Conservation (phyloP, 1,140 invertebrate genomes). For the Neodiprion pinetum region DNA sequence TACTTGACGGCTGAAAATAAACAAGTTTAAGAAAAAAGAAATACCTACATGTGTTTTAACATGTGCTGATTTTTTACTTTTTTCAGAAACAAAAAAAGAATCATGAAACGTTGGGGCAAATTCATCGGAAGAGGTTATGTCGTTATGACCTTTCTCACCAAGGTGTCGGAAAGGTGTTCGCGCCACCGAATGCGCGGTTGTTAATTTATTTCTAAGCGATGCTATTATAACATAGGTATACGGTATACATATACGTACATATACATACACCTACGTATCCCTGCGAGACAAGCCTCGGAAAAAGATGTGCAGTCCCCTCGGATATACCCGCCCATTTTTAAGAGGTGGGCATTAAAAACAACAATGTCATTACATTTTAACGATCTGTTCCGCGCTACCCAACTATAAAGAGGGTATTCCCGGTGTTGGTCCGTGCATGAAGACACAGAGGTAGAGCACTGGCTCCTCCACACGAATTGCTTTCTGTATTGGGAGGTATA, state of each 20-base stretch:
- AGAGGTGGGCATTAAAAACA: conserved; percentile 52
- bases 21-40: too few species aligned
- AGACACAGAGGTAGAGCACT: neutral
- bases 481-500: conserved; percentile 23
- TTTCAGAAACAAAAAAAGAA: neutral
- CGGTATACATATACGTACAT: conserved; percentile 4
- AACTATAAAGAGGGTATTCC: conserved; percentile 36
- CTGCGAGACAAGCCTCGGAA: conserved; percentile 31
- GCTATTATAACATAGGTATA: neutral
- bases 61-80: too few species aligned
- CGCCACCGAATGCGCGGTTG: neutral
- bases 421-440: conserved; percentile 32
- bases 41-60: too few species aligned
- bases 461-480: conserved; percentile 18
- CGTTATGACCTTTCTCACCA: conserved; percentile 1
- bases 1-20: too few species aligned
- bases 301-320: conserved; percentile 22
- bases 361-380: conserved; percentile 56
- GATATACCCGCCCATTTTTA: conserved; percentile 34
- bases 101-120: neutral
- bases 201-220: conserved; percentile 8
- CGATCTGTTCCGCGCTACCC: conserved; percentile 49
- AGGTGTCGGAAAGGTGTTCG: neutral
- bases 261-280: conserved; percentile 38
- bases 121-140: neutral